Conservation (phyloP, 2,797 vertebrate species). For the Pachyuromys duprasi region DNA sequence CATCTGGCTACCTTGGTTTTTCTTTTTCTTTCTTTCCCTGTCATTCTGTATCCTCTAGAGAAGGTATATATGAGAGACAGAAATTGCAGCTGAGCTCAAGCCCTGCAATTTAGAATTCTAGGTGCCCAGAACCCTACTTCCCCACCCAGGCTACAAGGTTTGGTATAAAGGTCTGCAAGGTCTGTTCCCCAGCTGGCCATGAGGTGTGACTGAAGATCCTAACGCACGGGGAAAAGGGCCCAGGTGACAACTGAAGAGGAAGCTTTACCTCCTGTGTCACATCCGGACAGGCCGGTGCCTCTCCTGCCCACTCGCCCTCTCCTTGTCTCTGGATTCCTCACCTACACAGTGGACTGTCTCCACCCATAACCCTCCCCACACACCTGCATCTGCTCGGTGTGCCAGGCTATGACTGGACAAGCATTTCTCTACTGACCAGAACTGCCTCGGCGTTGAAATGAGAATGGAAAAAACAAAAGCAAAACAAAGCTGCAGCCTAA, state of each 20-base stretch:
- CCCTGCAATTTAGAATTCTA: background rate
- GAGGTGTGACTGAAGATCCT: background rate
- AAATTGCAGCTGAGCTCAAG: background rate
- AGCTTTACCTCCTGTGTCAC: slow-evolving; percentile 56
- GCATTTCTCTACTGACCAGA: background rate
- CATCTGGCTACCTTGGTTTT: background rate
- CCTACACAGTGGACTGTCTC: slow-evolving; percentile 50
- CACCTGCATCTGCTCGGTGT: slow-evolving; percentile 49
- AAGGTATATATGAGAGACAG: background rate
- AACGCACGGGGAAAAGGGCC: background rate
- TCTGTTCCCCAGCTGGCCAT: background rate
- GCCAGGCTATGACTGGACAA: background rate
- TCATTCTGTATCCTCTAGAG: background rate
- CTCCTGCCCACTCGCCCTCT: slow-evolving; percentile 1
- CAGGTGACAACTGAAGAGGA: slow-evolving; percentile 56
- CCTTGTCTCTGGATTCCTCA: slow-evolving; percentile 68
- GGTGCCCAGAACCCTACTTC: background rate
- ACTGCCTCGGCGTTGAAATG: background rate
- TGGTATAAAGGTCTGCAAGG: background rate
- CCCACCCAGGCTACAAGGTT: background rate
- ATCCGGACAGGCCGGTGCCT: background rate
- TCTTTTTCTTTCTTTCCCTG: background rate
- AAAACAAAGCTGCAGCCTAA: slow-evolving; percentile 32
- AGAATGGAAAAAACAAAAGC: slow-evolving; percentile 60
- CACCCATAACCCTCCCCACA: slow-evolving; percentile 23